A percentile compares a stretch with the other conserved stretches of the same genome.
Evolutionary conservation across 53 echinoderm and acorn worm genomes (phyloP).

Genomic region (Paelopatides confundens): DNA sequence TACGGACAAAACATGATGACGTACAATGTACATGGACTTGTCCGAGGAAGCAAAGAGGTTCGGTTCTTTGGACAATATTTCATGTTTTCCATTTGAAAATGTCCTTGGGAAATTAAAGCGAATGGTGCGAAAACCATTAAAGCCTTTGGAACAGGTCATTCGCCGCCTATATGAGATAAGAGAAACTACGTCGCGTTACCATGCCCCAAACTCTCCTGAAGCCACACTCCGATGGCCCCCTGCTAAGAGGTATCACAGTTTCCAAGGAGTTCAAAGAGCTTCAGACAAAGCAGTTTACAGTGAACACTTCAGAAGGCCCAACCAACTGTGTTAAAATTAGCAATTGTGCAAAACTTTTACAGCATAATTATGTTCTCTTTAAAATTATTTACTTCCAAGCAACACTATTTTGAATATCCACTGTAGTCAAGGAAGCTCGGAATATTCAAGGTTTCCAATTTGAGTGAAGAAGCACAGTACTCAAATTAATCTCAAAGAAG

Average conservation of each 20-base stretch:
- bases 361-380: not conserved
- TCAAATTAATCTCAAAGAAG: too few species aligned
- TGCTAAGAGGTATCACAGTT: not conserved
- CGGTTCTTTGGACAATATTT: constrained; percentile 50
- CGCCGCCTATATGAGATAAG: constrained; percentile 4
- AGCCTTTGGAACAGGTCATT: constrained; percentile 33
- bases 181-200: not conserved
- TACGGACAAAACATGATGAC: too few species aligned
- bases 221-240: not conserved
- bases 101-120: constrained; percentile 28
- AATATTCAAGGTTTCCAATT: too few species aligned
- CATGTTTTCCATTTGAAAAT: constrained; percentile 54
- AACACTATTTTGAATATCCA: too few species aligned
- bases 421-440: too few species aligned
- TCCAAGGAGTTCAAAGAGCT: not conserved
- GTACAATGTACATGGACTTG: constrained; percentile 73
- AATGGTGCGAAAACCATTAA: constrained; percentile 46
- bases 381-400: too few species aligned
- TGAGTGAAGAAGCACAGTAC: too few species aligned
- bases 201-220: not conserved
- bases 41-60: constrained; percentile 37
- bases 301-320: not conserved
- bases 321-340: constrained; percentile 16
- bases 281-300: not conserved
- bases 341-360: constrained; percentile 5